These are phyloP conservation scores for Dendrolimus punctatus DNA, from an alignment of 1,140 invertebrate species.

Conservation along the genomic window DNA sequence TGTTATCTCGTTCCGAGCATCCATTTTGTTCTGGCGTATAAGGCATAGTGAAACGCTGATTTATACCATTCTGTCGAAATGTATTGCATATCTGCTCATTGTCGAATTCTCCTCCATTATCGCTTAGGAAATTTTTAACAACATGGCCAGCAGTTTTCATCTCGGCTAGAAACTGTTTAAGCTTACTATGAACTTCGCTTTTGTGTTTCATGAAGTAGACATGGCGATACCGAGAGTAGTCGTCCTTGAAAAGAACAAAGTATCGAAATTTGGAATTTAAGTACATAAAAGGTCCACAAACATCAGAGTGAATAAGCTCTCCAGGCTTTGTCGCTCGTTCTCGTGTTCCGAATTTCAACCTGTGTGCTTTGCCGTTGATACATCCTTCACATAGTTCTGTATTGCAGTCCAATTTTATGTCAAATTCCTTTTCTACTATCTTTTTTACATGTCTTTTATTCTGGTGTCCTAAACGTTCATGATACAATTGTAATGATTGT, in stretches of 20 bases:
- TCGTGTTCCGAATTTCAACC: too few relatives aligned
- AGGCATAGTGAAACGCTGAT: too few relatives aligned
- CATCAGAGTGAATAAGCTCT: neutral
- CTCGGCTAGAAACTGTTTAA: neutral
- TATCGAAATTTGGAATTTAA: neutral
- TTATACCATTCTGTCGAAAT: conserved; percentile 3
- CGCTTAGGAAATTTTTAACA: conserved; percentile 3
- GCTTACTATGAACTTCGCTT: conserved; percentile 1
- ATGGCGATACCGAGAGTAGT: neutral
- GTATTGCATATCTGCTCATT: conserved; percentile 1
- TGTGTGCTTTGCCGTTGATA: too few relatives aligned
- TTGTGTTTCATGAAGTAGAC: conserved; percentile 2
- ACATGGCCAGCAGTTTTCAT: neutral
- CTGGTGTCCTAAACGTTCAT: too few relatives aligned
- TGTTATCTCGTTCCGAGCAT: conserved; percentile 1
- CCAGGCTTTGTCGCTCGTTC: too few relatives aligned
- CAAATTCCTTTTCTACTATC: too few relatives aligned
- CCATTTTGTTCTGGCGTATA: too few relatives aligned
- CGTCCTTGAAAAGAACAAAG: conserved; percentile 6
- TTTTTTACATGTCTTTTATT: too few relatives aligned
- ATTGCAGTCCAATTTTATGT: too few relatives aligned
- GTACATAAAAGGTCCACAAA: conserved; percentile 1
- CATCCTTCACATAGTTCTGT: too few relatives aligned
- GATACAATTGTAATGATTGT: too few relatives aligned
- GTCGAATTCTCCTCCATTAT: conserved; percentile 5